Evolutionary conservation across 2,797 vertebrate species (phyloP), one percentile per base, ranked within the genome.

Genomic region (Galago senegalensis): DNA sequence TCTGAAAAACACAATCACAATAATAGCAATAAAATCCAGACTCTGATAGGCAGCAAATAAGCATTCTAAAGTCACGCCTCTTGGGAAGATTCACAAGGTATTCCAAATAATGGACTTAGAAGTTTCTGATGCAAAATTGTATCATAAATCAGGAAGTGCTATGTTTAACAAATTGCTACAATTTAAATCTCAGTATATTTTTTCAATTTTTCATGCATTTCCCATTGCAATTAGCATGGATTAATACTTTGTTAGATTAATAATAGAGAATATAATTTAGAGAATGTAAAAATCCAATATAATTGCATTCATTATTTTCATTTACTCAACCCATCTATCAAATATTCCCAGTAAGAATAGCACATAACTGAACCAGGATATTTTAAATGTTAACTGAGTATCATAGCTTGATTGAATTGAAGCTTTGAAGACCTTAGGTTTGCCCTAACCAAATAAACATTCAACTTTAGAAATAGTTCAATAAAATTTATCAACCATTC

Each of bases 1-100:
- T 98, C 99, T 99, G 97, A 97, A 98, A 98, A 88, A 96, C 13
- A 96, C 34, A 93, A 3, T 21, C 83, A 85, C 11, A 90, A 89
- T 11, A 95, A 94, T 83, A 79, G 87, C 0, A 89, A 46, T 53
- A 91, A 87, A 93, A 70, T 43, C 61, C 49, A 43, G 87, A 93
- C 34, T 92, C 95, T 87, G 37, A 87, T 4, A 40, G 14, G 92
- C 1, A 86, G 53, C 60, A 83, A 94, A 90, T 14, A 60, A 69
- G 25, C 31, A 72, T 72, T 89, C 73, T 72, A 23, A 95, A 76
- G 60, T 76, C 29, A 79, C 73, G 27, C 73, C 43, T 79, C 23
- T 2, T 17, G 18, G n/a, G 9, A 95, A 70, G 27, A 86, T 43
- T 14, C 40, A 90, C 23, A 79, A 90, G 86, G 37, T 86, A 29